phyloP scores from a whole-genome alignment of 2,888 invertebrate genomes.

The Noctua pronuba region DNA sequence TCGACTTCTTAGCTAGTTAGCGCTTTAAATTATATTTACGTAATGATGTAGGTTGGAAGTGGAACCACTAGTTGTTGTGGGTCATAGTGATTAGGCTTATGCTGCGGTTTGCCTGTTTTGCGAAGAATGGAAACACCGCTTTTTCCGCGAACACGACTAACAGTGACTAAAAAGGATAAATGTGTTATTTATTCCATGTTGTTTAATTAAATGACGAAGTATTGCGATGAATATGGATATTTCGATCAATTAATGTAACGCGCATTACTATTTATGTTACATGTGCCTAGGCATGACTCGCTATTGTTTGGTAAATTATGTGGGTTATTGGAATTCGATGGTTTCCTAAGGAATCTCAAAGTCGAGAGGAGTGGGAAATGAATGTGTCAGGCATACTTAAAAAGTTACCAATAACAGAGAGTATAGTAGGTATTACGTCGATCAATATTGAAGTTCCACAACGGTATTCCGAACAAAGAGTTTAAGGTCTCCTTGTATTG shows the following conservation, averaged over 20 bases:
- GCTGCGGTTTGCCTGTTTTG: constrained; percentile 86
- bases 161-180: constrained; percentile 72
- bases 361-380: neutral
- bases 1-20: constrained; percentile 39
- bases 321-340: neutral
- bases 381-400: neutral
- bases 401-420: neutral
- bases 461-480: neutral
- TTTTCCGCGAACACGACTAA: constrained; percentile 68
- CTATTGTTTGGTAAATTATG: constrained; percentile 1
- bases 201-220: constrained; percentile 65
- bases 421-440: neutral
- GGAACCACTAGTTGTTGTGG: constrained; percentile 41
- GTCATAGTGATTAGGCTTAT: constrained; percentile 59
- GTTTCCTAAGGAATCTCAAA: neutral
- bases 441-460: neutral
- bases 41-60: constrained; percentile 56
- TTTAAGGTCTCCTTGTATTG: neutral
- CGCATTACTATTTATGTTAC: constrained; percentile 29
- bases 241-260: constrained; percentile 11
- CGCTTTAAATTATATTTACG: constrained; percentile 44
- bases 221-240: constrained; percentile 34
- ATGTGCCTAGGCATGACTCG: neutral
- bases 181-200: constrained; percentile 59
- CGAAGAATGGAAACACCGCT: constrained; percentile 65